phyloP scores from a whole-genome alignment of 1,140 invertebrate genomes.

The Halictus rubicundus region DNA sequence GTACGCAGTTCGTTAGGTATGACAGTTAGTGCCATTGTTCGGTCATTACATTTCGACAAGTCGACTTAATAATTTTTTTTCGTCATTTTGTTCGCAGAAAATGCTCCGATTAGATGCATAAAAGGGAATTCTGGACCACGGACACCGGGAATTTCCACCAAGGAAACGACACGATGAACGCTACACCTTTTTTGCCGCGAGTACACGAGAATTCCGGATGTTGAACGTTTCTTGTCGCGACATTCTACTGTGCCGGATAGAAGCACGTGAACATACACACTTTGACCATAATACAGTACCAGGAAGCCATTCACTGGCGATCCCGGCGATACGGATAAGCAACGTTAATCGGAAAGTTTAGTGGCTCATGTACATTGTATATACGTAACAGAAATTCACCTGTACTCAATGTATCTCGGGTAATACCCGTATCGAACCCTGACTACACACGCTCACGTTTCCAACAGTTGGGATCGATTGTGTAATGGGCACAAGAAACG shows the following conservation, averaged over 20 bases:
- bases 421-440: background rate
- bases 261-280: background rate
- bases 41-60: too few relatives aligned
- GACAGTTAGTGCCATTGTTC: too few relatives aligned
- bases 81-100: too few relatives aligned
- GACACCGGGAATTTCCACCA: background rate
- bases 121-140: background rate
- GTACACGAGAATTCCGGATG: background rate
- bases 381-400: conserved; percentile 9
- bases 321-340: background rate
- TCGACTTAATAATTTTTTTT: too few relatives aligned
- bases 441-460: too few relatives aligned
- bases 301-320: background rate
- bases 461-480: too few relatives aligned
- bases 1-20: too few relatives aligned
- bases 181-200: background rate
- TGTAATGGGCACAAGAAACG: too few relatives aligned
- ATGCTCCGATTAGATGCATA: too few relatives aligned
- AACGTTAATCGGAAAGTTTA: conserved; percentile 4
- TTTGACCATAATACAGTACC: background rate
- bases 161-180: background rate
- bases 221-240: background rate
- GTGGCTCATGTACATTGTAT: background rate
- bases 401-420: conserved; percentile 7
- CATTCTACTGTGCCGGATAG: background rate